These are phyloP conservation scores for Xylota segnis DNA, from an alignment of 2,888 invertebrate species.

Conservation along the genomic window DNA sequence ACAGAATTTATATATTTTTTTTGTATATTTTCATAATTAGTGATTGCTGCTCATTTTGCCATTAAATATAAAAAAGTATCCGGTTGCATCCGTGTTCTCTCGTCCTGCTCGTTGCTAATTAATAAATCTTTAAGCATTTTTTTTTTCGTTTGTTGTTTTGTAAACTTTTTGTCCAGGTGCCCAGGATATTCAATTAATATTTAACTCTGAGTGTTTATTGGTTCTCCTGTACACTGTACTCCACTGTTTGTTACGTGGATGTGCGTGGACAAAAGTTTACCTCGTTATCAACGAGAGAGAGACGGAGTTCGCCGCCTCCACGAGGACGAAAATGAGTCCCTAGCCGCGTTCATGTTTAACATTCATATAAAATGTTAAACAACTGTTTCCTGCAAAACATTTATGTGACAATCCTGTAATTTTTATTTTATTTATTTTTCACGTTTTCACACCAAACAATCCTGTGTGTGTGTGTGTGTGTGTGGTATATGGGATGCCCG, in stretches of 20 bases:
- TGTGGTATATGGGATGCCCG: neutral
- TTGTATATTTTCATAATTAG: conserved; percentile 26
- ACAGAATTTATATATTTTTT: conserved; percentile 13
- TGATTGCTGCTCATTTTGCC: conserved; percentile 35
- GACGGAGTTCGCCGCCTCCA: too few relatives aligned
- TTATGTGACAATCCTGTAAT: conserved; percentile 38
- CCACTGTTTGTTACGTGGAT: neutral
- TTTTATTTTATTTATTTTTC: neutral
- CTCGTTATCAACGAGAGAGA: neutral
- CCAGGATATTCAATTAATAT: conserved; percentile 45
- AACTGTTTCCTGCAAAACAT: conserved; percentile 32
- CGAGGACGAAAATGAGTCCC: conserved; percentile 22
- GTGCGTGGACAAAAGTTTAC: conserved; percentile 3
- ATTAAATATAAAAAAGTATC: neutral
- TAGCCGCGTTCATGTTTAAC: conserved; percentile 41
- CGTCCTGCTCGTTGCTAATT: conserved; percentile 16
- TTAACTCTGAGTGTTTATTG: conserved; percentile 45
- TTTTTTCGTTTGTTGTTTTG: neutral
- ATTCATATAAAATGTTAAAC: conserved; percentile 50
- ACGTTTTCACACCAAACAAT: neutral
- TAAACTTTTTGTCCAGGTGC: conserved; percentile 10
- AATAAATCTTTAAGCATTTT: conserved; percentile 41
- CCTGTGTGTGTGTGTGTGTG: neutral
- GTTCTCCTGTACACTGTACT: conserved; percentile 16
- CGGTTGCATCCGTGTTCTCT: neutral